Base-by-base conservation (phyloP, 2,113 vertebrate genomes). In the Lophotis ruficrista region DNA sequence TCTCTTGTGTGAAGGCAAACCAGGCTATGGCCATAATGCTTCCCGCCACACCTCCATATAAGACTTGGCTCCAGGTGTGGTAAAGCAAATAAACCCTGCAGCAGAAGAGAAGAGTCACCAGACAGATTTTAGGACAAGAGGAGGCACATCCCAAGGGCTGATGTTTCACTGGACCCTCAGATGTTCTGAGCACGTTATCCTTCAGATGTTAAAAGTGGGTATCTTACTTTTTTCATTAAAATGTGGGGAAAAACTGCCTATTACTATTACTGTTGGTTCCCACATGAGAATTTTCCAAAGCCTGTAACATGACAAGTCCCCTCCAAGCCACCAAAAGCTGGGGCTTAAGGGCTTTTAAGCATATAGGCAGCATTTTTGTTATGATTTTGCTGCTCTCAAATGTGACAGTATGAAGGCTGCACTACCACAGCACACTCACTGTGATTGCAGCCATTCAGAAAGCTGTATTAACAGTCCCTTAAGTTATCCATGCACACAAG, bases 1-100 rank as follows among this genome's bases (percentile, higher is more conserved):
- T 98, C 98, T 99, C 99, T 95, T 99, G 99, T 53, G 99, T 99
- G 98, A 99, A 98, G 97, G 98, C 97, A 97, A 99, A 99, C 99
- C 99, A 99, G 96, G 98, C 92, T 80, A 99, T 90, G 38, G 98
- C 99, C 97, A 99, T 99, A 48, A 99, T 94, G 96, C 98, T 98
- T 82, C 99, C 99, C 7, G 98, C 98, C 90, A 99, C 87, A 66
- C 98, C 99, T 72, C 99, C 99, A 20, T 99, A 99, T 80, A 99
- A 96, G 83, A 99, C 99, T 97, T 99, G 99, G 97, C 99, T 99
- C 99, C 99, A 99, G 96, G 98, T 99, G 98, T 99, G 99, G 97
- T 99, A 99, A 95, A 99, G 96, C 97, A 99, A 98, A 98, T 99
- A 99, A 96, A 99, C 99, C 97, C 99, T 99, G 96, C 51, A 93